A percentile compares a stretch with the other conserved stretches of the same genome.
phyloP scores from a whole-genome alignment of 2,113 vertebrate species.

The Xenopus borealis region DNA sequence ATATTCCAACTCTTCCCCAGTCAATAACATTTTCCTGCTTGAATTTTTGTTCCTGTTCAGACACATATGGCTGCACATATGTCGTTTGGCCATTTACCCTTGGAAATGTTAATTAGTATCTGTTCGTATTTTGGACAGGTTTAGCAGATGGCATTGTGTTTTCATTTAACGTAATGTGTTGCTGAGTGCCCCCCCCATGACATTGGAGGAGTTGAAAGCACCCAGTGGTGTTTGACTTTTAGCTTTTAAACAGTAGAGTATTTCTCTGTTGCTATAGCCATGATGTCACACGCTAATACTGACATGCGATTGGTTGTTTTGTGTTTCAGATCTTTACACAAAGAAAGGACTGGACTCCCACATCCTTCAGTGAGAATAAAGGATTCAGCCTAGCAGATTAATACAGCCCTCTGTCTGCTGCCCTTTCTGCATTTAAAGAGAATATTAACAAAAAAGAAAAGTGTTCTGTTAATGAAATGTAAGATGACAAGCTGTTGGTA shows the following conservation, averaged over 20 bases:
- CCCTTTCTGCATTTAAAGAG: slow-evolving; percentile 57
- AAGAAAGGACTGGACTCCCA: slow-evolving; percentile 62
- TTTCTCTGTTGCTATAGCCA: slow-evolving; percentile 62
- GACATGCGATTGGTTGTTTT: slow-evolving; percentile 74
- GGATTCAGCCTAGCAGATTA: slow-evolving; percentile 62
- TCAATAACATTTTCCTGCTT: too few species aligned
- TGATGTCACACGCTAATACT: slow-evolving; percentile 71
- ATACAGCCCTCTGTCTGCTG: slow-evolving; percentile 63
- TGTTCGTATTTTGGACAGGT: too few species aligned
- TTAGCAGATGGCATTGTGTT: too few species aligned
- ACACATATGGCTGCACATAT: too few species aligned
- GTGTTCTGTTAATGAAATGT: slow-evolving; percentile 61
- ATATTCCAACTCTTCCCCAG: too few species aligned
- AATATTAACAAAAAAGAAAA: slow-evolving; percentile 43
- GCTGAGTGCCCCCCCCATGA: neutral
- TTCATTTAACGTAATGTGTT: too few species aligned
- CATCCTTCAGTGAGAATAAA: slow-evolving; percentile 66
- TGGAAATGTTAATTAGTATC: too few species aligned
- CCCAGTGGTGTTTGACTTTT: slow-evolving; percentile 13
- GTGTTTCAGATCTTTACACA: slow-evolving; percentile 72
- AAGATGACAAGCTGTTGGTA: slow-evolving; percentile 70
- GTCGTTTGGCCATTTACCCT: too few species aligned
- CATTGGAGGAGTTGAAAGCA: slow-evolving; percentile 15
- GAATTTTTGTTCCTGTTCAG: too few species aligned
- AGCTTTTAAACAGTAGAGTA: slow-evolving; percentile 34